A percentile compares a stretch with the other conserved stretches of the same genome.
Evolutionary conservation across 1,140 invertebrate genomes (phyloP).

Genomic region (Metaphire vulgaris): DNA sequence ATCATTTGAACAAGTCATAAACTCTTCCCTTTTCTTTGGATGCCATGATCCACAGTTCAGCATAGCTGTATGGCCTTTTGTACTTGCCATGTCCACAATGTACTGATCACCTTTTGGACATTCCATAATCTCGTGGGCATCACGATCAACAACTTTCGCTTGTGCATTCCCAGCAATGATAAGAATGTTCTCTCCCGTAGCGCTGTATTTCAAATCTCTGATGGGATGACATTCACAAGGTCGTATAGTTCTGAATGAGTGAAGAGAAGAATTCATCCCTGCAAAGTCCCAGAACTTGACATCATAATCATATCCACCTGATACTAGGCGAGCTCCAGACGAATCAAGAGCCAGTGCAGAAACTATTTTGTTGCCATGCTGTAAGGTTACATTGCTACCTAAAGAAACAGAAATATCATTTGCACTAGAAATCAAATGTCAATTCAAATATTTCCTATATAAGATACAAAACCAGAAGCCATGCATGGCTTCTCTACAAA

Average conservation of each 20-base stretch:
- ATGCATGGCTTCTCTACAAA: too few relatives aligned
- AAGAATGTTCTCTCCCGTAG: constrained; percentile 86
- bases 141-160: constrained; percentile 89
- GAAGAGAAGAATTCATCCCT: constrained; percentile 86
- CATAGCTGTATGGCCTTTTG: constrained; percentile 90
- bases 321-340: constrained; percentile 80
- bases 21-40: constrained; percentile 82
- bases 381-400: constrained; percentile 70
- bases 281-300: constrained; percentile 97
- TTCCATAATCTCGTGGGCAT: constrained; percentile 91
- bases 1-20: constrained; percentile 88
- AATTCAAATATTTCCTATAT: too few relatives aligned
- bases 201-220: constrained; percentile 79
- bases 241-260: constrained; percentile 81
- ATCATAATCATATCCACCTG: constrained; percentile 87
- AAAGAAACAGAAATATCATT: constrained; percentile 67
- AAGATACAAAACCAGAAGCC: too few relatives aligned
- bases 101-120: constrained; percentile 95
- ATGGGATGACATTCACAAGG: constrained; percentile 94
- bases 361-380: constrained; percentile 74
- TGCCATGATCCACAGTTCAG: constrained; percentile 89
- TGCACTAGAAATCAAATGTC: too few relatives aligned
- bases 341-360: constrained; percentile 83
- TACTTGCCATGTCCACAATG: constrained; percentile 83
- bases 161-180: constrained; percentile 78